Conservation (phyloP, 1,140 invertebrate species). For the Platorchestia sp. region DNA sequence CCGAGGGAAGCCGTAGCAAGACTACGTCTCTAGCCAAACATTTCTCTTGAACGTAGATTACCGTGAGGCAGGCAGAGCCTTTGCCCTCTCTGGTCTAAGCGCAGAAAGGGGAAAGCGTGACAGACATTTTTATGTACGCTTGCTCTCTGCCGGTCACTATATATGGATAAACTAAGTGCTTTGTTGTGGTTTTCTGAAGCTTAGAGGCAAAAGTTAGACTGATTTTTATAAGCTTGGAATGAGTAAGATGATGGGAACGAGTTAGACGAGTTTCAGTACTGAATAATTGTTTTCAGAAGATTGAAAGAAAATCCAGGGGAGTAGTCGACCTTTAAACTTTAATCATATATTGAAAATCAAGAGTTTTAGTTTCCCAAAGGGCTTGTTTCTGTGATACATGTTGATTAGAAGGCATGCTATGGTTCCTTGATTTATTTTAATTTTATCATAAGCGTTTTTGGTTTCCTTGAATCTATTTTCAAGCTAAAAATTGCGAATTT, state of each 20-base stretch:
- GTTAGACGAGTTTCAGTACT: neutral
- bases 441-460: too few species aligned
- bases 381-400: neutral
- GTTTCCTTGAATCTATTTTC: neutral
- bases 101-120: neutral
- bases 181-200: neutral
- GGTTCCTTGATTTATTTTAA: too few species aligned
- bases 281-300: neutral
- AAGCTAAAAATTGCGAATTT: neutral
- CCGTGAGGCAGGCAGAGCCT: neutral
- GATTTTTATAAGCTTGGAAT: neutral
- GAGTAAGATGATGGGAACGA: neutral
- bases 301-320: too few species aligned
- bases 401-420: too few species aligned
- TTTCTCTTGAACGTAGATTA: slow-evolving; percentile 26
- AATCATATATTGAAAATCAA: too few species aligned
- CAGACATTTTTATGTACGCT: neutral
- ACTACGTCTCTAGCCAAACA: neutral
- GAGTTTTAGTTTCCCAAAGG: neutral
- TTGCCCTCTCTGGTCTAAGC: neutral
- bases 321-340: too few species aligned
- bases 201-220: neutral
- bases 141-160: neutral
- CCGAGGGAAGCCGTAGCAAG: slow-evolving; percentile 19
- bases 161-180: neutral